Evolutionary conservation across 2,888 invertebrate genomes (phyloP), one percentile per base, ranked within the genome.

Genomic region (Phyllotreta cruciferae): DNA sequence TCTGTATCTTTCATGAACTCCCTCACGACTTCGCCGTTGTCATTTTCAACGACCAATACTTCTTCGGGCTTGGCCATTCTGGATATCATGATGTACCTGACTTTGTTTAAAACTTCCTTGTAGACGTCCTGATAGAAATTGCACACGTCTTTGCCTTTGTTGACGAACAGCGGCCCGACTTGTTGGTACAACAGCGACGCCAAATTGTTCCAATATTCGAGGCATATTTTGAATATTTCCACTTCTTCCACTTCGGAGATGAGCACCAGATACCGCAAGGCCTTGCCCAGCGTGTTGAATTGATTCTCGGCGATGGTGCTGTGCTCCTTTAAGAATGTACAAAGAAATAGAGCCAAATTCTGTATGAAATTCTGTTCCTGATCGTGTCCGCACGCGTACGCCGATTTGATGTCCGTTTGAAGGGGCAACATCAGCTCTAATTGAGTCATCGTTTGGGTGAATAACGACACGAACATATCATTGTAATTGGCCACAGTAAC

Each of bases 1-100:
- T 99, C 99, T 39, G 99, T 99, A 82, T 99, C 99, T 83, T 98
- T 99, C 96, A 99, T 98, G 80, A 99, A 98, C 82, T 99, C 99
- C 67, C 99, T 85, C 7, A 99, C 98, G 65, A 99, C 97, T 84
- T 99, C 98, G 42, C 98, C 98, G 82, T 99, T 98, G 80, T 99
- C 99, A 84, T 99, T 99, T 83, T 99, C 99, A 42, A 99, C 98
- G 49, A 99, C 97, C 66, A 99, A 86, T 38, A 99, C 99, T 84
- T 99, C 99, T 82, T 99, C 99, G 0, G 99, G 99, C 81, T 98
- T 98, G 11, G 98, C 99, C 99, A 99, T 99, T 74, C 98, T 88
- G 64, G 96, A 96, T 77, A 99, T 99, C 97, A 99, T 98, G 50
- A 97, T 96, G 77, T 93, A 93, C 45, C 98, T 88, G 42, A 98